Percentiles rank a stretch among this genome's conserved stretches.
Conservation (phyloP, 2,888 invertebrate genomes). For the Colletes collaris region DNA sequence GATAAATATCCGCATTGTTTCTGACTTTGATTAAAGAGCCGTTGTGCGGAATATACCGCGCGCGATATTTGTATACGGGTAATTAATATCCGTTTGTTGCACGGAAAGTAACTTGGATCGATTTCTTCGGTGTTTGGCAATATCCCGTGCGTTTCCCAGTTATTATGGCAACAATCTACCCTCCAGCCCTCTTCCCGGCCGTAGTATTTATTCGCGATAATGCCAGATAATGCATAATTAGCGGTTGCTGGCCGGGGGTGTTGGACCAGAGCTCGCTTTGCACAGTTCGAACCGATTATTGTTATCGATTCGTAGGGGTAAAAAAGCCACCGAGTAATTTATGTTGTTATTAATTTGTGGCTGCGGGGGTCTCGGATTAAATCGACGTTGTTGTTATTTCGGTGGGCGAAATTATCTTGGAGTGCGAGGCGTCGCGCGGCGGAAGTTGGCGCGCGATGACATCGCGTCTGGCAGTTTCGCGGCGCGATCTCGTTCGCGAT, state of each 20-base stretch:
- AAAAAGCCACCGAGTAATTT: slow-evolving; percentile 21
- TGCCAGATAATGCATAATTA: slow-evolving; percentile 22
- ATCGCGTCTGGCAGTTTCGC: slow-evolving; percentile 4
- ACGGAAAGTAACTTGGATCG: neutral
- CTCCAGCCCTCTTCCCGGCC: neutral
- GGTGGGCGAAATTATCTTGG: slow-evolving; percentile 31
- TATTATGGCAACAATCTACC: neutral
- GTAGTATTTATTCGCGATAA: slow-evolving; percentile 7
- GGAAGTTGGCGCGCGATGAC: neutral
- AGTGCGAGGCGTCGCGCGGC: neutral
- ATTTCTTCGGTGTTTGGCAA: neutral
- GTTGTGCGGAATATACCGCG: too few relatives aligned
- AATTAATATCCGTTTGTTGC: too few relatives aligned
- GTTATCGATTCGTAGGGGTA: neutral
- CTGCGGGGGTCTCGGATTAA: neutral
- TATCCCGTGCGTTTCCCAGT: neutral
- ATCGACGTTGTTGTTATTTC: slow-evolving; percentile 29
- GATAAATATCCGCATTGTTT: too few relatives aligned
- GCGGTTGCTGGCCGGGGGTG: neutral
- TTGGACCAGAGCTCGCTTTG: too few relatives aligned
- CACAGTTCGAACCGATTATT: slow-evolving; percentile 15
- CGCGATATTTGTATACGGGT: too few relatives aligned
- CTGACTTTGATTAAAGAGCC: too few relatives aligned
- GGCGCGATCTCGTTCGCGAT: slow-evolving; percentile 6
- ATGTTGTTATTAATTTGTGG: slow-evolving; percentile 31